Percentiles rank a stretch among this genome's conserved stretches.
phyloP scores from a whole-genome alignment of 2,797 vertebrate genomes.

The Lacerta agilis region DNA sequence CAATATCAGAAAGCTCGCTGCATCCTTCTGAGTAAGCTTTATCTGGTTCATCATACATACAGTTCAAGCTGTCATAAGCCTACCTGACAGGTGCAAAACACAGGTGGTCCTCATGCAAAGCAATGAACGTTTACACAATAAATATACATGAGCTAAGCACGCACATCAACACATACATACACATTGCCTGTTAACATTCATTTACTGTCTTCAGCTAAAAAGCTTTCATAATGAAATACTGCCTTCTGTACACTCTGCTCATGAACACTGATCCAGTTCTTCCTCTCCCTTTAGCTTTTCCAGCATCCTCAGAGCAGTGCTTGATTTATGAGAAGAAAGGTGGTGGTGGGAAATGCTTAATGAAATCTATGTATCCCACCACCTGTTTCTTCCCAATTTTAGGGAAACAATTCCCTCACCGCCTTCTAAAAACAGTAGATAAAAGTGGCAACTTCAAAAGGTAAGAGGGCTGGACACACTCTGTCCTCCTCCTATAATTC shows the following conservation, averaged over 20 bases:
- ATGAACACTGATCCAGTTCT: neutral
- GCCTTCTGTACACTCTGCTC: neutral
- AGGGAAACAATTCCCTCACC: neutral
- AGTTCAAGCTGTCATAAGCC: slow-evolving; percentile 84
- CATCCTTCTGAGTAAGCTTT: slow-evolving; percentile 81
- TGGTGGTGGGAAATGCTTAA: neutral
- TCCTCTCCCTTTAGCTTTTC: neutral
- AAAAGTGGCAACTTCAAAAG: neutral
- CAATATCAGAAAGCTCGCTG: slow-evolving; percentile 83
- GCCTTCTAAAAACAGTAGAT: neutral
- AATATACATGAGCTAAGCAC: neutral
- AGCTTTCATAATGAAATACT: neutral
- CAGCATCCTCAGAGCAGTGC: neutral
- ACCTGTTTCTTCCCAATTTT: neutral
- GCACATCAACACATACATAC: neutral
- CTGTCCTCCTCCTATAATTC: neutral
- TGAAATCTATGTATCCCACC: neutral
- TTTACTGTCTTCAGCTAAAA: neutral
- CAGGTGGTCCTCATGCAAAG: neutral
- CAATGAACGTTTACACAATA: neutral
- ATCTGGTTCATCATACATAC: slow-evolving; percentile 78
- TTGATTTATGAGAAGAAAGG: neutral
- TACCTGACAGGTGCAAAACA: slow-evolving; percentile 65
- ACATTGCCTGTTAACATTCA: neutral
- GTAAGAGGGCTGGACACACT: neutral